Evolutionary conservation across 2,888 invertebrate species (phyloP).

Genomic region (Xestia xanthographa): DNA sequence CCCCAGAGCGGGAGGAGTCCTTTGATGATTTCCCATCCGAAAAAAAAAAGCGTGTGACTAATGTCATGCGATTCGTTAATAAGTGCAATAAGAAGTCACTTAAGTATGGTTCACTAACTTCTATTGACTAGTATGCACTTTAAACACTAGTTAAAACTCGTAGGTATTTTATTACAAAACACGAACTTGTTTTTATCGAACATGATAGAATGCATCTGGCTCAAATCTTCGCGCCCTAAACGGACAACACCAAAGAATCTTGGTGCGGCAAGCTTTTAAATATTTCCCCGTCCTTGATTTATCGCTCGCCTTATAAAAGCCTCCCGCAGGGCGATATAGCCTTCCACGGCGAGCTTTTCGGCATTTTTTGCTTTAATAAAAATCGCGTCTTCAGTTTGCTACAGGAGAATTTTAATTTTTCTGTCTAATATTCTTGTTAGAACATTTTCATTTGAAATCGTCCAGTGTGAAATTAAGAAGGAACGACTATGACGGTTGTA

Average conservation of each 20-base stretch:
- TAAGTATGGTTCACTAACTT: too few species aligned
- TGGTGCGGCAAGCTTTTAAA: slow-evolving; percentile 78
- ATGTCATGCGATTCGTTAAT: too few species aligned
- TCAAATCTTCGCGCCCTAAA: slow-evolving; percentile 52
- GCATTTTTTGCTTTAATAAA: slow-evolving; percentile 85
- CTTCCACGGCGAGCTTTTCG: slow-evolving; percentile 75
- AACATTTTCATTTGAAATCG: slow-evolving; percentile 72
- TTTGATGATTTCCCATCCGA: too few species aligned
- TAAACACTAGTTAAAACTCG: too few species aligned
- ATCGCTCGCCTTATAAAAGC: slow-evolving; percentile 88
- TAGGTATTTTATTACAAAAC: not conserved
- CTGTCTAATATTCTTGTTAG: slow-evolving; percentile 80
- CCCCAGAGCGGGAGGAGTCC: too few species aligned
- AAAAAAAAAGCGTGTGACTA: too few species aligned
- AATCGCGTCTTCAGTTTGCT: slow-evolving; percentile 80
- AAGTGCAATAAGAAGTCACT: too few species aligned
- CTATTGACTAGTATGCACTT: too few species aligned
- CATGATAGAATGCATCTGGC: slow-evolving; percentile 28
- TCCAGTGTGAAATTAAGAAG: slow-evolving; percentile 80
- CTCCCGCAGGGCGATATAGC: slow-evolving; percentile 83
- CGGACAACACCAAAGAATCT: slow-evolving; percentile 74
- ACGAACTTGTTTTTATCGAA: not conserved
- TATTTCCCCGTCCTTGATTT: slow-evolving; percentile 89
- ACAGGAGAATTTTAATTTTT: slow-evolving; percentile 84
- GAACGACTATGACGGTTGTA: slow-evolving; percentile 56